Evolutionary conservation across 1,140 invertebrate genomes (phyloP).

Genomic region (Bombus impatiens): DNA sequence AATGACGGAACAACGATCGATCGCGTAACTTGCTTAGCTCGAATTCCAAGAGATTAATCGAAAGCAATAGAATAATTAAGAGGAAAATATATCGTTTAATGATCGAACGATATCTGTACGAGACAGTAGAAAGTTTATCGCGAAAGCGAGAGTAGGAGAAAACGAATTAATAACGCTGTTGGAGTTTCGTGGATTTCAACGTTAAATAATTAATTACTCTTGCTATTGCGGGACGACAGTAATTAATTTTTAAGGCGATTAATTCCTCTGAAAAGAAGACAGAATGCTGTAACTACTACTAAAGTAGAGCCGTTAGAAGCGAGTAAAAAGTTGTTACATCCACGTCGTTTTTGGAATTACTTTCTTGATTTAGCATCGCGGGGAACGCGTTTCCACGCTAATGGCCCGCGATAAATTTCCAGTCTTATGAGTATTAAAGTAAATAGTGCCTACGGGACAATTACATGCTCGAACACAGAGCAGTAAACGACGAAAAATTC

Average conservation of each 20-base stretch:
- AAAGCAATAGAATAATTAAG: not conserved
- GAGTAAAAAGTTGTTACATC: not conserved
- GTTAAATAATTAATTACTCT: not conserved
- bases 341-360: slow-evolving; percentile 21
- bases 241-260: not conserved
- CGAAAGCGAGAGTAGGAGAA: not conserved
- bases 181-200: not conserved
- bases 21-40: not conserved
- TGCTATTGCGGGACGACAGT: not conserved
- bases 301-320: not conserved
- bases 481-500: slow-evolving; percentile 16
- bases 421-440: slow-evolving; percentile 31
- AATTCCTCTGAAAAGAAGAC: not conserved
- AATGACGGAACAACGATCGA: slow-evolving; percentile 21
- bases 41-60: not conserved
- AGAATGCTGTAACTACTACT: no score
- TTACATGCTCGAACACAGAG: not conserved
- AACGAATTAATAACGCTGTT: not conserved
- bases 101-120: not conserved
- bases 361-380: slow-evolving; percentile 43
- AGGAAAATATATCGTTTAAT: not conserved
- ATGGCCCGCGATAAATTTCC: slow-evolving; percentile 51
- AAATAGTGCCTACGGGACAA: not conserved
- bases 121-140: not conserved
- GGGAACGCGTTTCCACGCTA: slow-evolving; percentile 20